These are phyloP conservation scores for Podarcis cretensis DNA, from an alignment of 2,113 vertebrate species.

Conservation along the genomic window DNA sequence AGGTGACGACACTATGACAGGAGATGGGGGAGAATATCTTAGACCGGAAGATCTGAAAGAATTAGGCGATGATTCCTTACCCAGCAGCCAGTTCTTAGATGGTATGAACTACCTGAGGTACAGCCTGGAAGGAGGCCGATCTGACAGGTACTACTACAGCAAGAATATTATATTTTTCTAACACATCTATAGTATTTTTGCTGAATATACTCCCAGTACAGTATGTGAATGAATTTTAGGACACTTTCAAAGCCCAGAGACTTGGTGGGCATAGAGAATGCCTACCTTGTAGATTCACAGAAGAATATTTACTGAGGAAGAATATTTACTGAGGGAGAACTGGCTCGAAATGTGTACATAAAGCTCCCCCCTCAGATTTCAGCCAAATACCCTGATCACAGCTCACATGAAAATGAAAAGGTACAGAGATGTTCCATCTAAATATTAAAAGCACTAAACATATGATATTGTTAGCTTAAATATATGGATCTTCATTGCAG, in stretches of 20 bases:
- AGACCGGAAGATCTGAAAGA: constrained; percentile 94
- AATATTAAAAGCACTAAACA: too few relatives aligned
- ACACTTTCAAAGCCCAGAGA: not conserved
- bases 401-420: too few relatives aligned
- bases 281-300: not conserved
- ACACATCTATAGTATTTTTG: not conserved
- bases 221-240: not conserved
- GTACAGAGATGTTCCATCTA: too few relatives aligned
- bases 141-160: constrained; percentile 85
- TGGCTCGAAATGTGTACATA: not conserved
- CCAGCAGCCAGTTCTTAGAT: constrained; percentile 93
- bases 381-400: too few relatives aligned
- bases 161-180: rapidly evolving
- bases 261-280: not conserved
- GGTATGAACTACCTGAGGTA: constrained; percentile 96
- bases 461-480: too few relatives aligned
- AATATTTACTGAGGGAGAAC: not conserved
- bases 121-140: constrained; percentile 90
- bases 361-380: not conserved
- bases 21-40: constrained; percentile 95
- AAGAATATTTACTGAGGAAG: not conserved
- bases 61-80: constrained; percentile 95
- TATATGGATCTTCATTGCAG: constrained; percentile 35
- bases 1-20: constrained; percentile 98
- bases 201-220: not conserved